Percentiles rank a stretch among this genome's conserved stretches.
Evolutionary conservation across 2,888 invertebrate genomes (phyloP).

Genomic region (Clepsis dumicolana): DNA sequence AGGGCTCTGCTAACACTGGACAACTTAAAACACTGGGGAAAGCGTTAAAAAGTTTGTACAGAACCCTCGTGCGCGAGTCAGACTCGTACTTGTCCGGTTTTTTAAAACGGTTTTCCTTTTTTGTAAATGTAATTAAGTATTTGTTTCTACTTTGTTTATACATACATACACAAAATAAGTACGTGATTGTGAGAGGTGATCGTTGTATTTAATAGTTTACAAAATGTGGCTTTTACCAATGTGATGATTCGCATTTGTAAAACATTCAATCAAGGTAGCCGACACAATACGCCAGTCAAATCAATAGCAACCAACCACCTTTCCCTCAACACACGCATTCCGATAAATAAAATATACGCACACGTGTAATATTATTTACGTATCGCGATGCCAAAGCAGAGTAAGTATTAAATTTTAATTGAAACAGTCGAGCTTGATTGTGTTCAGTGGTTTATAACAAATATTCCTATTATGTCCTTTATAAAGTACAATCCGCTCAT

Average conservation of each 20-base stretch:
- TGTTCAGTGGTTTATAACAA: slow-evolving; percentile 38
- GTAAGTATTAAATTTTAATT: slow-evolving; percentile 22
- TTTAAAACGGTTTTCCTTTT: too few relatives aligned
- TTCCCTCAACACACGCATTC: background rate
- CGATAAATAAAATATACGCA: background rate
- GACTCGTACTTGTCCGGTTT: too few relatives aligned
- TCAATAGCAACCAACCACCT: background rate
- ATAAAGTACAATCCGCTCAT: slow-evolving; percentile 43
- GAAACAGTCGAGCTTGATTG: slow-evolving; percentile 28
- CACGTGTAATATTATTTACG: background rate
- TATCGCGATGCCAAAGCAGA: background rate
- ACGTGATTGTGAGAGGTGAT: too few relatives aligned
- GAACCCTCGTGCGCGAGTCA: too few relatives aligned
- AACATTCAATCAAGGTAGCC: background rate
- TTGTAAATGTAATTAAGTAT: too few relatives aligned
- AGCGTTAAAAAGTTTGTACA: too few relatives aligned
- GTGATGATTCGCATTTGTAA: background rate
- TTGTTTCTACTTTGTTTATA: too few relatives aligned
- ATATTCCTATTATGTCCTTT: slow-evolving; percentile 40
- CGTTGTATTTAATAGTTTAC: too few relatives aligned
- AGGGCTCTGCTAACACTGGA: too few relatives aligned
- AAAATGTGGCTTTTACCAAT: background rate
- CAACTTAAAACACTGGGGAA: too few relatives aligned
- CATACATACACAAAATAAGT: too few relatives aligned
- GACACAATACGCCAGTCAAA: background rate